These are phyloP conservation scores for Drosophila truncata DNA, from an alignment of 1,140 invertebrate species.

Conservation along the genomic window DNA sequence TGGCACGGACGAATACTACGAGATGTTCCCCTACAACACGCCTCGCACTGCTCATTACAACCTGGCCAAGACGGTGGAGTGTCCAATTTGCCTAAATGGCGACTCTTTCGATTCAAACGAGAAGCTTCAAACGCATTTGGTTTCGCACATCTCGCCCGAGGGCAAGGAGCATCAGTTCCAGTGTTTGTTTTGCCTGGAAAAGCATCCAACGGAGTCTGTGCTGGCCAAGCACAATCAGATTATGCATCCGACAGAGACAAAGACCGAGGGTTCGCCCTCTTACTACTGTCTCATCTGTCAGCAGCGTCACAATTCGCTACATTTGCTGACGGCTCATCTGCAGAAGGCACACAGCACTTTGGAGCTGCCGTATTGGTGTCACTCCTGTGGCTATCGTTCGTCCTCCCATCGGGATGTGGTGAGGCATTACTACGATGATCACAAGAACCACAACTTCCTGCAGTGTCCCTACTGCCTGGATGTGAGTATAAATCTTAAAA, in stretches of 20 bases:
- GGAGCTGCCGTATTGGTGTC: slow-evolving; percentile 93
- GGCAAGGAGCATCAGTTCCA: slow-evolving; percentile 85
- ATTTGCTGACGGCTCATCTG: slow-evolving; percentile 90
- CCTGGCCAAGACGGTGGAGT: slow-evolving; percentile 84
- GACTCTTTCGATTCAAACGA: slow-evolving; percentile 87
- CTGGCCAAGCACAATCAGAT: slow-evolving; percentile 86
- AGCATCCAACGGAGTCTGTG: slow-evolving; percentile 86
- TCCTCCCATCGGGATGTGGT: slow-evolving; percentile 91
- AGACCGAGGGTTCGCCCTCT: slow-evolving; percentile 85
- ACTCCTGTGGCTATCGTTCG: slow-evolving; percentile 90
- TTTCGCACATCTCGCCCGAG: slow-evolving; percentile 87
- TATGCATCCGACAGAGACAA: slow-evolving; percentile 88
- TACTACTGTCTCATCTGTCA: slow-evolving; percentile 90
- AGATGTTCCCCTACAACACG: slow-evolving; percentile 71
- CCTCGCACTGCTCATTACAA: slow-evolving; percentile 54
- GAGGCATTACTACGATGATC: slow-evolving; percentile 90
- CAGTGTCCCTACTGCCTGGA: slow-evolving; percentile 92
- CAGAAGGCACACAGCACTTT: slow-evolving; percentile 90
- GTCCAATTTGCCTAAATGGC: slow-evolving; percentile 86
- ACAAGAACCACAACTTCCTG: slow-evolving; percentile 88
- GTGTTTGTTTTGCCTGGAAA: slow-evolving; percentile 87
- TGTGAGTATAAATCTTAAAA: slow-evolving; percentile 72
- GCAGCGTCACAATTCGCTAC: slow-evolving; percentile 87
- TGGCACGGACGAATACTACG: slow-evolving; percentile 71
- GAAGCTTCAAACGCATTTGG: slow-evolving; percentile 90